A percentile compares a stretch with the other conserved stretches of the same genome.
Evolutionary conservation across 1,140 invertebrate species (phyloP).

Genomic region (Diabrotica undecimpunctata): DNA sequence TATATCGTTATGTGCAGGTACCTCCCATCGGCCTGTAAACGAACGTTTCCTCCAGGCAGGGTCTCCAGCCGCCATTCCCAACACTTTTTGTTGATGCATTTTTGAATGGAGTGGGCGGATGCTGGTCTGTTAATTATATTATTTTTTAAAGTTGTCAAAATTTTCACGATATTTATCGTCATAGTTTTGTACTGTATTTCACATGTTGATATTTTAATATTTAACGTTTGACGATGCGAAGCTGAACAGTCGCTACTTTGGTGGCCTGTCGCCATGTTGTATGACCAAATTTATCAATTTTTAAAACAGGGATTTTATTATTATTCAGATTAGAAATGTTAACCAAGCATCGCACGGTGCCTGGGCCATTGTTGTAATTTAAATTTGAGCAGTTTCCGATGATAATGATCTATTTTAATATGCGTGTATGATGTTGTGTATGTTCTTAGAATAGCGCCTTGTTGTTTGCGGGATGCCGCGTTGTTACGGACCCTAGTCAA

Average conservation of each 20-base stretch:
- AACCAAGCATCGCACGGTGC: constrained; percentile 41
- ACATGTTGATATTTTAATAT: constrained; percentile 48
- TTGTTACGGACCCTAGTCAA: constrained; percentile 49
- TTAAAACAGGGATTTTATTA: constrained; percentile 44
- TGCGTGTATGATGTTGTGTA: constrained; percentile 49
- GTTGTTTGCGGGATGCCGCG: constrained; percentile 48
- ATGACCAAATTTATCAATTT: constrained; percentile 46
- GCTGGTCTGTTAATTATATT: constrained; percentile 40
- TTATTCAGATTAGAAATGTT: constrained; percentile 40
- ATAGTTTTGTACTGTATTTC: constrained; percentile 45
- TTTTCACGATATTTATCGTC: constrained; percentile 38
- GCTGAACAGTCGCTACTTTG: constrained; percentile 16
- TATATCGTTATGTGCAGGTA: constrained; percentile 93
- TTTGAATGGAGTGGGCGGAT: constrained; percentile 42
- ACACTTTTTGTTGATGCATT: constrained; percentile 48
- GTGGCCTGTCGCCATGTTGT: constrained; percentile 38
- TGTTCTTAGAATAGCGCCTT: constrained; percentile 46
- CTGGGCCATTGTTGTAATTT: constrained; percentile 46
- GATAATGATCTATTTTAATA: constrained; percentile 48
- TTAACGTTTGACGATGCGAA: constrained; percentile 30
- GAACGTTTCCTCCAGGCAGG: constrained; percentile 33
- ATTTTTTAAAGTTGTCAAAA: constrained; percentile 37
- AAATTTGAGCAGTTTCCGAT: constrained; percentile 42
- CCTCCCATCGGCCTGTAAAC: constrained; percentile 79
- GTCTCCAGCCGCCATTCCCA: constrained; percentile 43